phyloP scores from a whole-genome alignment of 2,797 vertebrate species.

The Perodicticus potto region DNA sequence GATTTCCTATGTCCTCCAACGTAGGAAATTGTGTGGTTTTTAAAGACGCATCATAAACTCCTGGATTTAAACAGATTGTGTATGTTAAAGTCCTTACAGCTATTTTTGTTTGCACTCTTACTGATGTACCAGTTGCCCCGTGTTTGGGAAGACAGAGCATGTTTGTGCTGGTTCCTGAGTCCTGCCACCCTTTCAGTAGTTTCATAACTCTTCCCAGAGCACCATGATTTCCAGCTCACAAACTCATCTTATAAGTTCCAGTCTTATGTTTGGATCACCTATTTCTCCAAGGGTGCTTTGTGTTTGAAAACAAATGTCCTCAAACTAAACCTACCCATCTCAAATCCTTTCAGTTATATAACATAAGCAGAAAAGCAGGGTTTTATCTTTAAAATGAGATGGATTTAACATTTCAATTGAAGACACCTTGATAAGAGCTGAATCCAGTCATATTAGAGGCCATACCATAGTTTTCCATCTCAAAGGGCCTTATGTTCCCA shows the following conservation, averaged over 20 bases:
- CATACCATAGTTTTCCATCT: neutral
- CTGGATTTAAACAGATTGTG: neutral
- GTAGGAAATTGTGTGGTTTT: neutral
- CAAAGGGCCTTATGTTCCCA: neutral
- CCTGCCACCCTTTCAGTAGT: neutral
- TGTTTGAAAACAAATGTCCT: conserved; percentile 2
- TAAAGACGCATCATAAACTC: neutral
- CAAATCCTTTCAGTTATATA: neutral
- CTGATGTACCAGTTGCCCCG: neutral
- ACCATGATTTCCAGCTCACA: neutral
- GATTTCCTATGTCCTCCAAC: neutral
- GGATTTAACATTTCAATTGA: neutral
- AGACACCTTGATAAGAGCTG: neutral
- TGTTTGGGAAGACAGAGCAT: neutral
- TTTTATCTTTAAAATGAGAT: neutral
- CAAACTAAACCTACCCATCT: neutral
- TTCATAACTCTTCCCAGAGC: neutral
- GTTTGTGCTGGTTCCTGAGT: neutral
- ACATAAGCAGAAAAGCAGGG: neutral
- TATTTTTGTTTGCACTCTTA: neutral
- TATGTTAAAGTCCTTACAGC: neutral
- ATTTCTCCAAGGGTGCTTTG: neutral
- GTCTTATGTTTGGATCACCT: neutral
- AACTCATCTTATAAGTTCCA: neutral
- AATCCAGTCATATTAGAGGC: neutral